Percentiles rank a stretch among this genome's conserved stretches.
Conservation (phyloP, 2,113 vertebrate species). For the Caranx ignobilis region DNA sequence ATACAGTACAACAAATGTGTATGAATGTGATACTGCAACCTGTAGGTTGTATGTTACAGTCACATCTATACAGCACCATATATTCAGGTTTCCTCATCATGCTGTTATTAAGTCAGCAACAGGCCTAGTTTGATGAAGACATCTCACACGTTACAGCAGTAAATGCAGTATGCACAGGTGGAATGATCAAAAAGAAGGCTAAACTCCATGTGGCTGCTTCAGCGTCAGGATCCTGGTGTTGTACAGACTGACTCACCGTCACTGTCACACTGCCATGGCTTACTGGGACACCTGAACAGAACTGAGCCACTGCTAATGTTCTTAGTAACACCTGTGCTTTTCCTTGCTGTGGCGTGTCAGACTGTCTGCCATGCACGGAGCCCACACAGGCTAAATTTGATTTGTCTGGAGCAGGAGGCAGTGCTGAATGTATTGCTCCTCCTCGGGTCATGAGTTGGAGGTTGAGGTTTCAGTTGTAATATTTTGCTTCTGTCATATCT, state of each 20-base stretch:
- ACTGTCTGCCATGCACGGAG: background rate
- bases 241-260: background rate
- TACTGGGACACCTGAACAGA: background rate
- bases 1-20: background rate
- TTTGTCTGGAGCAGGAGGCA: background rate
- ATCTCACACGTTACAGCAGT: background rate
- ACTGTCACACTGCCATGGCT: background rate
- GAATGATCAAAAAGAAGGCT: background rate
- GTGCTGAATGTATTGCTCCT: background rate
- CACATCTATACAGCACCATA: background rate
- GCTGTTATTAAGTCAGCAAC: background rate
- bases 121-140: too few species aligned
- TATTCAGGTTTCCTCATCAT: background rate
- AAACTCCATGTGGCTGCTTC: background rate
- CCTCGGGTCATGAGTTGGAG: background rate
- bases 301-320: background rate
- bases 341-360: background rate
- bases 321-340: background rate
- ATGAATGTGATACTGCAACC: too few species aligned
- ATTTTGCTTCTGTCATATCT: background rate
- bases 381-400: background rate
- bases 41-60: too few species aligned
- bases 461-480: background rate
- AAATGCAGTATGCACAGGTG: background rate
- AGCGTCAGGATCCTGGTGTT: background rate